Conservation (phyloP, 2,888 invertebrate species). For the Coronaproctus castanopsis region DNA sequence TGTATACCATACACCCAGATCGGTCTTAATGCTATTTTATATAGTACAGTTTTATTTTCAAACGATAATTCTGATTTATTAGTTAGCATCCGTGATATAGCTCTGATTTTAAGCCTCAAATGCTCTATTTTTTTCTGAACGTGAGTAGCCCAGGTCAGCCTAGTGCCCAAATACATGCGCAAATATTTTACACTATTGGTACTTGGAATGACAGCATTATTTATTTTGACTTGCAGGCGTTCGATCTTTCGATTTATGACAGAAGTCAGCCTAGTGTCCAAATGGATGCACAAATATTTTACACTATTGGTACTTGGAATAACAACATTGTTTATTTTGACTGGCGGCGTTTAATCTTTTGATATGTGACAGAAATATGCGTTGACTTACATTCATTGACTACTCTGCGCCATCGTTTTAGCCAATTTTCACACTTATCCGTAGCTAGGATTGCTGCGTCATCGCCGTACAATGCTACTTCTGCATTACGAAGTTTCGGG, state of each 20-base stretch:
- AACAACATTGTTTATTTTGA: no score
- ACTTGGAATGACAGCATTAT: background rate
- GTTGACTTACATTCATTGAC: no score
- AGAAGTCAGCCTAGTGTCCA: background rate
- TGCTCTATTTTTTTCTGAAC: background rate
- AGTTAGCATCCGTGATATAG: background rate
- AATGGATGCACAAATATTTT: no score
- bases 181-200: background rate
- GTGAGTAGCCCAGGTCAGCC: background rate
- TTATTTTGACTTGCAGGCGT: background rate
- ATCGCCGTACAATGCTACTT: background rate
- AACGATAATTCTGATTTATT: background rate
- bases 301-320: no score
- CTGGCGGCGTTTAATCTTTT: no score
- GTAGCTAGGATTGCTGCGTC: background rate
- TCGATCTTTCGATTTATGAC: background rate
- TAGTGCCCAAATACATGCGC: background rate
- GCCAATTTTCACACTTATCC: background rate
- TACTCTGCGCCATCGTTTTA: no score
- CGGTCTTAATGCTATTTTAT: background rate
- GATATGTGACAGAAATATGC: no score
- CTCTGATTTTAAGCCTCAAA: background rate
- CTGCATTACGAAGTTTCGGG: background rate
- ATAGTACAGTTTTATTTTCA: background rate
- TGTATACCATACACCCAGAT: background rate